phyloP scores from a whole-genome alignment of 2,888 invertebrate genomes.

The Apamea epomidion region DNA sequence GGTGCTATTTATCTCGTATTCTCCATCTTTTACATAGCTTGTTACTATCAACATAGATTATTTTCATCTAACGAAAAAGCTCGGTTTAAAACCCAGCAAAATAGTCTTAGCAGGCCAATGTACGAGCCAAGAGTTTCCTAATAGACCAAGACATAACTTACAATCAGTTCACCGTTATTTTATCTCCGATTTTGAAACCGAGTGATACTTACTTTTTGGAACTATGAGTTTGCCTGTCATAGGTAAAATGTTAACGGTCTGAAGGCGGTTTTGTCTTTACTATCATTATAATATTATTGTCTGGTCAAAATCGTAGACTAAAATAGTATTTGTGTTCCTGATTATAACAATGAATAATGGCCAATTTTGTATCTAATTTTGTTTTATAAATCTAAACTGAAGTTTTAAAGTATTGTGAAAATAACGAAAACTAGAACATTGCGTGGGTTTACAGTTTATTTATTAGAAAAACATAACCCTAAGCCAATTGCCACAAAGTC shows the following conservation, averaged over 20 bases:
- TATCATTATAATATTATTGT: neutral
- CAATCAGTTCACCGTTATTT: neutral
- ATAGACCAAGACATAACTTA: neutral
- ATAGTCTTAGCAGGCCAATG: neutral
- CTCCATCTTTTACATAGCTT: neutral
- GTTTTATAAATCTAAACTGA: neutral
- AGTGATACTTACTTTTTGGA: neutral
- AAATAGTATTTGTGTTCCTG: neutral
- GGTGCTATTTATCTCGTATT: too few relatives aligned
- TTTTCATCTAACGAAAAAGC: neutral
- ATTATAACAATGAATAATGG: too few relatives aligned
- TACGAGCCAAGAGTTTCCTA: neutral
- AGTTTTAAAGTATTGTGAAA: neutral
- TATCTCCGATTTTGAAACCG: neutral
- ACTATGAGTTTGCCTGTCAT: neutral
- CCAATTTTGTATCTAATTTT: neutral
- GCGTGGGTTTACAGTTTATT: slow-evolving; percentile 11
- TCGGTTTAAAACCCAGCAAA: neutral
- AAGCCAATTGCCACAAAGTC: neutral
- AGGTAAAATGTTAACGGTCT: neutral
- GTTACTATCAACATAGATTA: neutral
- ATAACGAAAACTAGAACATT: neutral
- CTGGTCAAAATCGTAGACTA: neutral
- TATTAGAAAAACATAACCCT: slow-evolving; percentile 10
- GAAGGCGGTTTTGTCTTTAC: neutral